These are phyloP conservation scores for Fragum sueziense DNA, from an alignment of 2,888 invertebrate genomes.

Conservation along the genomic window DNA sequence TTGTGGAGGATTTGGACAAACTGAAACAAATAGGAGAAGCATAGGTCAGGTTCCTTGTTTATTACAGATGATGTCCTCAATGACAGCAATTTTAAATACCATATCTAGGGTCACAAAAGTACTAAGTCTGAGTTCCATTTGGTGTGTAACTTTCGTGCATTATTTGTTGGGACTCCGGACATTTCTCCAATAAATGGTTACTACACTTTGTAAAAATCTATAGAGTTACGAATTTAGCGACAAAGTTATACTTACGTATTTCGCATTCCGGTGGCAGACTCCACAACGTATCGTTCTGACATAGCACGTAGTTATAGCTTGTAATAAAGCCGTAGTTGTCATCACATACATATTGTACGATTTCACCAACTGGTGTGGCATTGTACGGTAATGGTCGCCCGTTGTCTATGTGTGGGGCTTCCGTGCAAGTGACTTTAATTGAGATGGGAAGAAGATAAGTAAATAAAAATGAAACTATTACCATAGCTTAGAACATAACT, in stretches of 20 bases:
- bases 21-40: too few relatives aligned
- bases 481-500: too few relatives aligned
- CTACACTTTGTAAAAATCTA: not conserved
- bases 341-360: slow-evolving; percentile 3
- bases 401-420: not conserved
- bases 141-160: too few relatives aligned
- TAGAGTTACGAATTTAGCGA: not conserved
- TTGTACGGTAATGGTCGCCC: not conserved
- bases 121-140: too few relatives aligned
- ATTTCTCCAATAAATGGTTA: not conserved
- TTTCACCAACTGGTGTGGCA: not conserved
- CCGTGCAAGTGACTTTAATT: not conserved
- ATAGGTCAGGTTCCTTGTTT: too few relatives aligned
- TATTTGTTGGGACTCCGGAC: too few relatives aligned
- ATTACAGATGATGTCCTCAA: too few relatives aligned
- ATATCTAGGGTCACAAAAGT: too few relatives aligned
- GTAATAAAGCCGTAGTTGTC: not conserved
- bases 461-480: too few relatives aligned
- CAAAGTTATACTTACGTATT: not conserved
- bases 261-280: slow-evolving; percentile 2
- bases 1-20: not conserved
- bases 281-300: slow-evolving; percentile 11
- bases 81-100: too few relatives aligned
- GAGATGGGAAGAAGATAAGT: too few relatives aligned
- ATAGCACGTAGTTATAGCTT: not conserved